A percentile compares a stretch with the other conserved stretches of the same genome.
These are phyloP conservation scores for Enteromius mattozi DNA, from an alignment of 2,797 vertebrate genomes.

Conservation along the genomic window DNA sequence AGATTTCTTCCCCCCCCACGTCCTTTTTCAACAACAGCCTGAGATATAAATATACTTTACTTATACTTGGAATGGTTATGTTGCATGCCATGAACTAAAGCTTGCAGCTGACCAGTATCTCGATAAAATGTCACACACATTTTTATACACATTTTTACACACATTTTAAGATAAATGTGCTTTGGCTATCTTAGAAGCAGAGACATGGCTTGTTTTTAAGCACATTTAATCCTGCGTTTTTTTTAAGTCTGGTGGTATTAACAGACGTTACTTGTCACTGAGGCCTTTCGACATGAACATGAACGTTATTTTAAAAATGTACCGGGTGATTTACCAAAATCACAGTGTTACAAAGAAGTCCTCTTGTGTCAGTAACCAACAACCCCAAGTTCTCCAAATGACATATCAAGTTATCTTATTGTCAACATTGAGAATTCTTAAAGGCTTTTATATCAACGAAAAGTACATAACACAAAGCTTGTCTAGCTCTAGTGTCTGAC, in stretches of 20 bases:
- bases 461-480: conserved; percentile 51
- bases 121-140: background rate
- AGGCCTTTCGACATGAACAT: conserved; percentile 57
- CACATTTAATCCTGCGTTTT: conserved; percentile 8
- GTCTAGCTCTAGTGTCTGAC: conserved; percentile 21
- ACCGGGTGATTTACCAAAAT: conserved; percentile 64
- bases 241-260: conserved; percentile 17
- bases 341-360: conserved; percentile 64
- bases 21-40: conserved; percentile 59
- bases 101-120: background rate
- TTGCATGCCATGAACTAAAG: background rate
- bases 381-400: conserved; percentile 32
- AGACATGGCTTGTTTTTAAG: background rate
- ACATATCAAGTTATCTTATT: conserved; percentile 57
- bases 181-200: background rate
- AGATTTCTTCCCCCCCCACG: conserved; percentile 64
- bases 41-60: conserved; percentile 38
- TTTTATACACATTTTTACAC: background rate
- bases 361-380: conserved; percentile 60
- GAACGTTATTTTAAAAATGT: conserved; percentile 67
- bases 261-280: conserved; percentile 37
- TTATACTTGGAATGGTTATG: too few relatives aligned
- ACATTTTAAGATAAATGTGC: background rate
- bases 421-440: conserved; percentile 65
- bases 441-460: conserved; percentile 67